Evolutionary conservation across 2,113 vertebrate genomes (phyloP).

Genomic region (Ahaetulla prasina): DNA sequence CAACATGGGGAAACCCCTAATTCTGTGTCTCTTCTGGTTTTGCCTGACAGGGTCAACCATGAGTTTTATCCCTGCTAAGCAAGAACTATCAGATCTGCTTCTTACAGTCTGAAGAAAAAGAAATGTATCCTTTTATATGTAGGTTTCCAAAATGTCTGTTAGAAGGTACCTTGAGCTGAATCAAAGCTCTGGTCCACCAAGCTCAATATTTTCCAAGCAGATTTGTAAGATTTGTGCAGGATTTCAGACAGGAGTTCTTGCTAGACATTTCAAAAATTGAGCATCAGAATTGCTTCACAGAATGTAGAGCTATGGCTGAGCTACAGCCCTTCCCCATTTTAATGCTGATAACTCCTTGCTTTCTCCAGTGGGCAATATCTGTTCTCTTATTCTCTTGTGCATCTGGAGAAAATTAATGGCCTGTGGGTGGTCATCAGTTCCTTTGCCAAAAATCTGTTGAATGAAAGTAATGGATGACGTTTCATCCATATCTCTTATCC

Average conservation of each 20-base stretch:
- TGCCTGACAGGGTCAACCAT: background rate
- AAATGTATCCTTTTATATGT: background rate
- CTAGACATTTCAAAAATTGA: background rate
- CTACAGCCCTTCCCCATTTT: background rate
- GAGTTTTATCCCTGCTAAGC: background rate
- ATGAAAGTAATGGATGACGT: constrained; percentile 13
- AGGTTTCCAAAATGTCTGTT: background rate
- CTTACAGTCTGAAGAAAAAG: background rate
- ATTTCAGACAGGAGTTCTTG: background rate
- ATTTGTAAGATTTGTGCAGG: background rate
- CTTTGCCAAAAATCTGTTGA: constrained; percentile 8
- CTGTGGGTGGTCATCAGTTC: constrained; percentile 22
- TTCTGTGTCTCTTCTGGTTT: background rate
- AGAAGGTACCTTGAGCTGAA: background rate
- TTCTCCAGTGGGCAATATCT: background rate
- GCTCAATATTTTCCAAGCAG: background rate
- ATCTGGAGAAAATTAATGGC: constrained; percentile 9
- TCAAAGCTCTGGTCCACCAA: background rate
- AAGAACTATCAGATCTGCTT: background rate
- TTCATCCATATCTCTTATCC: constrained; percentile 21
- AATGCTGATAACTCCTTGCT: background rate
- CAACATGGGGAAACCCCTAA: background rate
- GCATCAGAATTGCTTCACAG: background rate
- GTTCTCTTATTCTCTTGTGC: background rate
- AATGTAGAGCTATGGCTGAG: background rate